A percentile compares a stretch with the other conserved stretches of the same genome.
Evolutionary conservation across 2,113 vertebrate species (phyloP).

Genomic region (Oreochromis spilurus): DNA sequence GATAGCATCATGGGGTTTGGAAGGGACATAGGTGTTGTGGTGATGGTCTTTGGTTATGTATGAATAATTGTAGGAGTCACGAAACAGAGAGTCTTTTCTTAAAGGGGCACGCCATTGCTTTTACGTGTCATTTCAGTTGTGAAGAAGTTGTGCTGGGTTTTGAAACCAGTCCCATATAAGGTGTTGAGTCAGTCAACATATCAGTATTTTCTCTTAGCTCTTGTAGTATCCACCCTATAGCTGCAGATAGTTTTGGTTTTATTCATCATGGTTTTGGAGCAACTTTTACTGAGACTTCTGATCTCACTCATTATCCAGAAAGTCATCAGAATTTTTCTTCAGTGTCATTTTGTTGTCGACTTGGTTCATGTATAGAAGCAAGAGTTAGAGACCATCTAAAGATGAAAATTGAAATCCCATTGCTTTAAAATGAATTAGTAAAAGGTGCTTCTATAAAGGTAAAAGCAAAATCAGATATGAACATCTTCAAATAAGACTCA

Average conservation of each 20-base stretch:
- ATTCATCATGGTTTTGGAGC: background rate
- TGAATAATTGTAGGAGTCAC: background rate
- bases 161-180: background rate
- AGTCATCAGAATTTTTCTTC: background rate
- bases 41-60: background rate
- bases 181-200: background rate
- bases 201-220: background rate
- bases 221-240: background rate
- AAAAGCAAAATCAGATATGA: background rate
- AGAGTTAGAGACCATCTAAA: background rate
- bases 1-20: background rate
- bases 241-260: background rate
- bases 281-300: background rate
- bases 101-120: background rate
- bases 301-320: background rate
- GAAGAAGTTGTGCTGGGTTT: background rate
- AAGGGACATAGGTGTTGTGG: background rate
- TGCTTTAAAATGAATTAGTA: background rate
- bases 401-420: background rate
- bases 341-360: background rate
- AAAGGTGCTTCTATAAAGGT: background rate
- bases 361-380: background rate
- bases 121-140: background rate
- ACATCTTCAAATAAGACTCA: background rate
- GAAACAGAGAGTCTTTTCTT: background rate